Evolutionary conservation across 2,113 vertebrate species (phyloP).

Genomic region (Copsychus sechellarum): DNA sequence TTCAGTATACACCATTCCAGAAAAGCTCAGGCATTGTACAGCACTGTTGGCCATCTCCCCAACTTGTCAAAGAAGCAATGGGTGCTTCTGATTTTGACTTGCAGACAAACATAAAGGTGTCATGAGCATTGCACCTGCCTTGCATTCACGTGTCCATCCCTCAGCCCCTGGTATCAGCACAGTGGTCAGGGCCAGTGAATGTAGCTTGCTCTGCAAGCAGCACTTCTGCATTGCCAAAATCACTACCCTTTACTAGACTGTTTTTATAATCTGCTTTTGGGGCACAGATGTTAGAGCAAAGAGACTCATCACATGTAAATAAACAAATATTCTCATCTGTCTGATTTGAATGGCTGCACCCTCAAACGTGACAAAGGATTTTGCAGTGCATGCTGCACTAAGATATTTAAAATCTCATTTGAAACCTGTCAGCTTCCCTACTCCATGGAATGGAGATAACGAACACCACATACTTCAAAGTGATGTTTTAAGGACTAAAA

Average conservation of each 20-base stretch:
- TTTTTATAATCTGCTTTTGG: neutral
- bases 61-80: fast-evolving
- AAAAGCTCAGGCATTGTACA: neutral
- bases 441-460: neutral
- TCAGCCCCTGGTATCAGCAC: neutral
- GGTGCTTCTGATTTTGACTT: neutral
- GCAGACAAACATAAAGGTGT: neutral
- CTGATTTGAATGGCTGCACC: neutral
- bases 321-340: neutral
- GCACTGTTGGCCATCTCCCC: neutral
- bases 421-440: neutral
- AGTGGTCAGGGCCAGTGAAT: fast-evolving
- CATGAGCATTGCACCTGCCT: fast-evolving
- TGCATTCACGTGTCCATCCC: fast-evolving
- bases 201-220: neutral
- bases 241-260: neutral
- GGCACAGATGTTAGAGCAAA: neutral
- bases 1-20: neutral
- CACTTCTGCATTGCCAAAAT: neutral
- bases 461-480: neutral
- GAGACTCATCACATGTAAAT: neutral
- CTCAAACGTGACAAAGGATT: neutral
- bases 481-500: neutral
- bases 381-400: neutral
- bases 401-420: slow-evolving; percentile 1